Evolutionary conservation across 2,888 invertebrate genomes (phyloP).

Genomic region (Acanthococcus lagerstroemiae): DNA sequence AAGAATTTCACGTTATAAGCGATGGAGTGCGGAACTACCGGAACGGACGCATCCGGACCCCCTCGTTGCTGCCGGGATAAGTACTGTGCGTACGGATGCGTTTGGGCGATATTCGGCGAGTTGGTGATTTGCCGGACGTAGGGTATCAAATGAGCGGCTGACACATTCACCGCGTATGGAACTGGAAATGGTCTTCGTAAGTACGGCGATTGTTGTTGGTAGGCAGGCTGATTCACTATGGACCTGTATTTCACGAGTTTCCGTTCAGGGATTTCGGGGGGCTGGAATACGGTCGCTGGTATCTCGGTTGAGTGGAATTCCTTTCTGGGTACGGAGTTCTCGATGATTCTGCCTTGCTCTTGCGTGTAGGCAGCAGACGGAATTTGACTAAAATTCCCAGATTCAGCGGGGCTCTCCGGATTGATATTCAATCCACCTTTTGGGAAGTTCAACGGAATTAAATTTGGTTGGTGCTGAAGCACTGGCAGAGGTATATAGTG

Average conservation of each 20-base stretch:
- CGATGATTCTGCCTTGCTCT: background rate
- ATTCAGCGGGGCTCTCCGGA: no score
- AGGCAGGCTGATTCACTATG: background rate
- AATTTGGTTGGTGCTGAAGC: constrained; percentile 19
- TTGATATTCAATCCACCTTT: background rate
- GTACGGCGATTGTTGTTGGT: background rate
- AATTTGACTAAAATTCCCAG: no score
- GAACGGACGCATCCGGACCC: background rate
- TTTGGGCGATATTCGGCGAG: background rate
- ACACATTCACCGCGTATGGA: background rate
- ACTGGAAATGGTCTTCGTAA: background rate
- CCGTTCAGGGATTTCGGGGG: background rate
- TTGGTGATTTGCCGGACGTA: constrained; percentile 12
- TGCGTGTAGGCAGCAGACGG: background rate
- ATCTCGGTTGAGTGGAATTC: background rate
- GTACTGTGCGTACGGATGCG: background rate
- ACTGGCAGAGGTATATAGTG: constrained; percentile 14
- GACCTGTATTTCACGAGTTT: background rate
- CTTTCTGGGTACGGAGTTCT: no score
- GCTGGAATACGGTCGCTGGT: background rate
- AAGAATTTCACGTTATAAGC: background rate
- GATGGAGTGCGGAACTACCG: background rate
- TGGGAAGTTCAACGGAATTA: constrained; percentile 11
- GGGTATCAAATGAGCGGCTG: constrained; percentile 13
- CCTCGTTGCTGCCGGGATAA: background rate